Evolutionary conservation across 2,888 invertebrate genomes (phyloP).

Genomic region (Cephus pulcher): DNA sequence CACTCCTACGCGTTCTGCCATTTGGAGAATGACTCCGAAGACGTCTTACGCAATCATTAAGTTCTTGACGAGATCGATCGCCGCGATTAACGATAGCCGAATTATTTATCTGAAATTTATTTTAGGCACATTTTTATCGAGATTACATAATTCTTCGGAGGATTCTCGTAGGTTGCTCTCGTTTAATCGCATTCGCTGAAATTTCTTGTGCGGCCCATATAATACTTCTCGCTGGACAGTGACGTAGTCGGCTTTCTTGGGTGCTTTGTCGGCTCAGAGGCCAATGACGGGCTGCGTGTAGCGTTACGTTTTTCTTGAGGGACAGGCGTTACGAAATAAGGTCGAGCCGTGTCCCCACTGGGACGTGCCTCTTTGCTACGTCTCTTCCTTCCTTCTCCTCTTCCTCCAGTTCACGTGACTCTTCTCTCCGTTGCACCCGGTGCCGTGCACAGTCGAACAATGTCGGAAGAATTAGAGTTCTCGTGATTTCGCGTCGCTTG

Average conservation of each 20-base stretch:
- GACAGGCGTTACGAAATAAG: background rate
- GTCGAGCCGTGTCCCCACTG: background rate
- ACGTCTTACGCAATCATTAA: background rate
- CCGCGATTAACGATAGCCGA: background rate
- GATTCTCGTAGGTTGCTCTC: background rate
- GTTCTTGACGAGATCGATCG: background rate
- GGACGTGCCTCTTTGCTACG: constrained; percentile 14
- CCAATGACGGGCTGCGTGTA: background rate
- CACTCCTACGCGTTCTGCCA: background rate
- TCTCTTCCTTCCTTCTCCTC: constrained; percentile 17
- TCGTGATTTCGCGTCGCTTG: background rate
- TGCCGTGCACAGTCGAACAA: background rate
- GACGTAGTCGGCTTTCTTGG: background rate
- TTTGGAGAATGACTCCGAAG: background rate
- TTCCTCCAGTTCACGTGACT: background rate
- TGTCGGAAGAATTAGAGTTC: background rate
- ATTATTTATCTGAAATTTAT: background rate
- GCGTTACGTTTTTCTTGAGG: background rate
- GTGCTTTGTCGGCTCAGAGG: background rate
- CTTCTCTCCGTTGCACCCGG: background rate
- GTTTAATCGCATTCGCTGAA: background rate
- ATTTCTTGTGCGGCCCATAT: background rate
- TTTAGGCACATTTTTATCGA: background rate
- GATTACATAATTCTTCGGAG: background rate
- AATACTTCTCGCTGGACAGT: background rate